These are phyloP conservation scores for Triplophysa bombifrons DNA, from an alignment of 2,797 vertebrate genomes.

Conservation along the genomic window DNA sequence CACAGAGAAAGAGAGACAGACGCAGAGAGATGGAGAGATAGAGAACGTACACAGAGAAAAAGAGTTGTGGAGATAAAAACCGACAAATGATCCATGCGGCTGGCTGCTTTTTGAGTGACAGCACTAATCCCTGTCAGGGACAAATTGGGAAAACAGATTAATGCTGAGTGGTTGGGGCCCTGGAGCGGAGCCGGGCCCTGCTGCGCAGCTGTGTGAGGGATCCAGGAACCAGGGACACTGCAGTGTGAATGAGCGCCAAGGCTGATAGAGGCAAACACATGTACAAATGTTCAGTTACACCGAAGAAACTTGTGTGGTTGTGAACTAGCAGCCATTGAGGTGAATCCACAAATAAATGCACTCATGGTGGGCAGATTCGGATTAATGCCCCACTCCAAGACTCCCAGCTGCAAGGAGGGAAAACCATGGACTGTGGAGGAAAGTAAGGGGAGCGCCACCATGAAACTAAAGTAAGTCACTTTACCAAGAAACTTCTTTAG, in stretches of 20 bases:
- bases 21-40: slow-evolving; percentile 45
- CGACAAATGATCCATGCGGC: slow-evolving; percentile 51
- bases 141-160: slow-evolving; percentile 73
- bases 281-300: slow-evolving; percentile 16
- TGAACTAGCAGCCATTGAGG: slow-evolving; percentile 28
- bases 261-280: slow-evolving; percentile 42
- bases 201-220: slow-evolving; percentile 60
- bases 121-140: slow-evolving; percentile 69
- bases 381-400: slow-evolving; percentile 63
- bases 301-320: slow-evolving; percentile 13
- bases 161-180: slow-evolving; percentile 65
- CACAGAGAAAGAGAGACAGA: slow-evolving; percentile 38
- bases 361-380: slow-evolving; percentile 53
- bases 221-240: slow-evolving; percentile 57
- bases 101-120: slow-evolving; percentile 69
- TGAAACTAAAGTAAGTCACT: slow-evolving; percentile 76
- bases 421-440: slow-evolving; percentile 56
- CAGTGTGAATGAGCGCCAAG: slow-evolving; percentile 45
- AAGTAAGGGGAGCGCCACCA: slow-evolving; percentile 62
- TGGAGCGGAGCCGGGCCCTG: slow-evolving; percentile 59
- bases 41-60: slow-evolving; percentile 31
- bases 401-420: slow-evolving; percentile 57
- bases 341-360: slow-evolving; percentile 50
- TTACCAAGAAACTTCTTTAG: slow-evolving; percentile 20
- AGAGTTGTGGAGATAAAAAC: slow-evolving; percentile 7